Evolutionary conservation across 2,113 vertebrate species (phyloP).

Genomic region (Poecile atricapillus): DNA sequence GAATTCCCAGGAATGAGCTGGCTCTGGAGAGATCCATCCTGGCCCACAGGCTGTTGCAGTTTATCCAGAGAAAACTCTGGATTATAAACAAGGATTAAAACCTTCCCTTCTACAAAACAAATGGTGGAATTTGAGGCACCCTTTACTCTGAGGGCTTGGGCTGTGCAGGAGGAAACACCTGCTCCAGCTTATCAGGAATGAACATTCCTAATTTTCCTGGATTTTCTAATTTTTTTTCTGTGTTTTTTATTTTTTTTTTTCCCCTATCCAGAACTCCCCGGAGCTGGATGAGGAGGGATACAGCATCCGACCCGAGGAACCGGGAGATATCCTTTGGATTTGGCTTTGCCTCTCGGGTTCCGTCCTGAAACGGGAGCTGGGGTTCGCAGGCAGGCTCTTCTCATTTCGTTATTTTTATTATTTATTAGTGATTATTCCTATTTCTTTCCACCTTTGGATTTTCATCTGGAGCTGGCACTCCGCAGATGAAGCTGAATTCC

Average conservation of each 20-base stretch:
- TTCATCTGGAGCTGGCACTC: not conserved
- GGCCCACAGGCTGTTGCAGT: fast-evolving
- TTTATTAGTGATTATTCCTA: not conserved
- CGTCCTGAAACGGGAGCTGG: not conserved
- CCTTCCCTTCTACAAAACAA: not conserved
- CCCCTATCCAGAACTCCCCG: conserved; percentile 84
- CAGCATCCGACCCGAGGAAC: conserved; percentile 92
- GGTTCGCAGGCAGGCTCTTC: not conserved
- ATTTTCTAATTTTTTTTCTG: too few relatives aligned
- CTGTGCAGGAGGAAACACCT: not conserved
- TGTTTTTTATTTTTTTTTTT: not conserved
- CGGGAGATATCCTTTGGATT: conserved; percentile 89
- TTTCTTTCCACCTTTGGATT: not conserved
- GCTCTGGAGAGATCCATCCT: not conserved
- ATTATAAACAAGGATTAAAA: too few relatives aligned
- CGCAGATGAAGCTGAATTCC: not conserved
- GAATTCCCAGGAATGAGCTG: not conserved
- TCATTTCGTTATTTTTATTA: not conserved
- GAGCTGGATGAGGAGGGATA: conserved; percentile 97
- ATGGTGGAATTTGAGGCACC: fast-evolving
- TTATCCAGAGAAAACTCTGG: not conserved
- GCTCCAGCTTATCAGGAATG: not conserved
- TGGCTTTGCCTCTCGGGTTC: not conserved
- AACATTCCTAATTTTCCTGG: not conserved
- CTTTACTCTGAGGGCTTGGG: fast-evolving